Conservation (phyloP, 2,113 vertebrate genomes). For the Hystrix cristata region DNA sequence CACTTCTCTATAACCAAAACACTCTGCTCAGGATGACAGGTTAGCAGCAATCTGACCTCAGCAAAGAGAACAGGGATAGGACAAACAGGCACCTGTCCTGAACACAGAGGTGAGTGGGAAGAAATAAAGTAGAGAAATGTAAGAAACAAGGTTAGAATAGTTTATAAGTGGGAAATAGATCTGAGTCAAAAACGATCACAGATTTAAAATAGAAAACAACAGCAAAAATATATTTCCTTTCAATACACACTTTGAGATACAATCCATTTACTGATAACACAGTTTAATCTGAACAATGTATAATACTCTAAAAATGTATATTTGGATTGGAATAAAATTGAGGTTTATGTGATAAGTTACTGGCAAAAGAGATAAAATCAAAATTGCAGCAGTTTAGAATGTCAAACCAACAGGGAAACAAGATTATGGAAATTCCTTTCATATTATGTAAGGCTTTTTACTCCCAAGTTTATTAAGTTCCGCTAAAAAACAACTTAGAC, state of each 20-base stretch:
- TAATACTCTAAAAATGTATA: neutral
- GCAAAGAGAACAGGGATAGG: neutral
- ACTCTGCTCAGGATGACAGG: neutral
- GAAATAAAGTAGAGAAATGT: neutral
- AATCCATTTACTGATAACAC: neutral
- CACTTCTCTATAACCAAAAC: neutral
- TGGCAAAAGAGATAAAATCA: neutral
- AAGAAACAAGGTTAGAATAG: rapidly evolving
- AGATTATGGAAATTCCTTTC: neutral
- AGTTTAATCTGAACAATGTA: neutral
- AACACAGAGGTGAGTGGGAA: neutral
- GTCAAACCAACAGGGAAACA: neutral
- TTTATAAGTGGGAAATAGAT: neutral
- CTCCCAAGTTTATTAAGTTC: neutral
- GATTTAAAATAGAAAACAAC: neutral
- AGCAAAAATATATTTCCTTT: neutral
- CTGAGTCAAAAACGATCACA: neutral
- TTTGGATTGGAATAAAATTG: neutral
- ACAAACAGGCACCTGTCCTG: neutral
- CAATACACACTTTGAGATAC: neutral
- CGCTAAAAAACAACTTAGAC: neutral
- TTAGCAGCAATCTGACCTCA: neutral
- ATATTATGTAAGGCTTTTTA: neutral
- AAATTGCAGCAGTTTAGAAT: neutral
- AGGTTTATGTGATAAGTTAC: neutral